Base-by-base conservation (phyloP, 2,888 invertebrate genomes). In the Zygothrica quintamaculata region DNA sequence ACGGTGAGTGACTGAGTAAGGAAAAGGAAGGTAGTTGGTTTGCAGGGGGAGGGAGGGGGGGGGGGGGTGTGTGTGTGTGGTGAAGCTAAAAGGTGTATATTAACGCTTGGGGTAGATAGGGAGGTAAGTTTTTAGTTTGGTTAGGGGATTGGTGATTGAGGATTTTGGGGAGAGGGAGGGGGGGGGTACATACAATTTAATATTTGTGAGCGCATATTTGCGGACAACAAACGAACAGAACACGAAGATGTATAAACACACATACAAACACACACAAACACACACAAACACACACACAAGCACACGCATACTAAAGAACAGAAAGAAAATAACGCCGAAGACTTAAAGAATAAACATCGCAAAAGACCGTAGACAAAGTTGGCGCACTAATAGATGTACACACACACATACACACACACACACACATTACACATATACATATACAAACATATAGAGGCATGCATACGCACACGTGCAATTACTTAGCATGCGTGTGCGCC, bases 141-240 rank as follows among this genome's bases (percentile, higher is more conserved):
- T 11, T 5, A 1, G 13, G 34, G 34, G 11, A 34, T 8, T 5
- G 34, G 11, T 11, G 34, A n/a, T 11, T 11, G 13, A 11, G 12
- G 4, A 13, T 34, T 34, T 7, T 5, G 55, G 40, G n/a, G 18
- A 25, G 40, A 11, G 11, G 22, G 22, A 13, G 50, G 22, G 22
- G 15, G 52, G 16, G 46, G 67, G 48, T 60, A 61, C 64, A 53
- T 68, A 81, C 69, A 84, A 79, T 81, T 84, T 84, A 80, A 80
- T 80, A 80, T 85, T 80, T 80, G 70, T 79, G 86, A 80, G 77
- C n/a, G n/a, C 84, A 84, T 74, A 84, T 84, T 78, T 78, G 81
- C 81, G 62, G 69, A 74, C 57, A 58, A 40, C 65, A 61, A 72
- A 51, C 68, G 61, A 61, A 64, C 56, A 53, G 55, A 75, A 64